Conservation (phyloP, 2,888 invertebrate genomes). For the Drosophila heteroneura region DNA sequence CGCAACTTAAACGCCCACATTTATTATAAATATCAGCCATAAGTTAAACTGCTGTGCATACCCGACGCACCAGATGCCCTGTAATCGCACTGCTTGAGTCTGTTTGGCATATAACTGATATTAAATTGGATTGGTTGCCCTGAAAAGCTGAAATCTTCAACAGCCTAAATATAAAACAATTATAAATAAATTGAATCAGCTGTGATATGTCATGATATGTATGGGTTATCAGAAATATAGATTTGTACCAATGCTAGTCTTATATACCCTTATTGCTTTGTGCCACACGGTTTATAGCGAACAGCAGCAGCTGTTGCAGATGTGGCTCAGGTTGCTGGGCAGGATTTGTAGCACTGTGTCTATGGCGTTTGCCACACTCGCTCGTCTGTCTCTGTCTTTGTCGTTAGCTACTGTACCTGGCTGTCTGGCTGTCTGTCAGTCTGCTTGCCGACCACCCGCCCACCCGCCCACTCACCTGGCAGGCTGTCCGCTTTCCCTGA, state of each 20-base stretch:
- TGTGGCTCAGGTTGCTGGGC: slow-evolving; percentile 34
- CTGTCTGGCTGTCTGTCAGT: background rate
- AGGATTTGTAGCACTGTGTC: slow-evolving; percentile 22
- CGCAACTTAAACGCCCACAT: slow-evolving; percentile 57
- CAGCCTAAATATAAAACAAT: too few relatives aligned
- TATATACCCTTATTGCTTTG: background rate
- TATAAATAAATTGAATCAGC: too few relatives aligned
- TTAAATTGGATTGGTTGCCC: background rate
- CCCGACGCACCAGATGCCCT: slow-evolving; percentile 10
- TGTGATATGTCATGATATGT: background rate
- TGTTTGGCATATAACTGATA: background rate
- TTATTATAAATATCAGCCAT: slow-evolving; percentile 48
- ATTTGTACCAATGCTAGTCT: background rate
- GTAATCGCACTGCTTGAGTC: background rate
- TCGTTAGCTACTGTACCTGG: slow-evolving; percentile 18
- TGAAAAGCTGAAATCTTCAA: too few relatives aligned
- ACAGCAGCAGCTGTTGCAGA: slow-evolving; percentile 40
- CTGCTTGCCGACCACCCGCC: background rate
- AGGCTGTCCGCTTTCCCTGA: slow-evolving; percentile 6
- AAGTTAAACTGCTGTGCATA: background rate
- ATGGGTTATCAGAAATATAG: background rate
- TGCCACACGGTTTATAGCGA: slow-evolving; percentile 30
- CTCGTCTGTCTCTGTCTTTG: background rate
- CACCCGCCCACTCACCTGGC: background rate
- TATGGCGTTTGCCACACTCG: slow-evolving; percentile 11